Percentiles rank a stretch among this genome's conserved stretches.
Evolutionary conservation across 1,140 invertebrate genomes (phyloP).

Genomic region (Andrena cerasifolii): DNA sequence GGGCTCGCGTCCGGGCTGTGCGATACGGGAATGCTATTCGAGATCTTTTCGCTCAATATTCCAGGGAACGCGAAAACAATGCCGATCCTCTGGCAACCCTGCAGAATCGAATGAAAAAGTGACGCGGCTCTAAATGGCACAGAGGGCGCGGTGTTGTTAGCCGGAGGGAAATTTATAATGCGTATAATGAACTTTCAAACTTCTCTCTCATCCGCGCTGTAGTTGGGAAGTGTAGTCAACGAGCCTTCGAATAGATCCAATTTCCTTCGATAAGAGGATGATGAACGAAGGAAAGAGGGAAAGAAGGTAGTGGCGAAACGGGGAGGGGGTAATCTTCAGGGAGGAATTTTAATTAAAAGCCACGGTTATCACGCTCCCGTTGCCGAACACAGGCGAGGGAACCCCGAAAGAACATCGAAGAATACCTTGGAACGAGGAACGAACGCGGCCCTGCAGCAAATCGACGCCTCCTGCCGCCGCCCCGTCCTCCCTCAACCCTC

Average conservation of each 20-base stretch:
- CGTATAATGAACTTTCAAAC: too few relatives aligned
- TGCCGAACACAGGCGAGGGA: slow-evolving; percentile 43
- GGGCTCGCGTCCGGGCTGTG: too few relatives aligned
- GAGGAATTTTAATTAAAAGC: slow-evolving; percentile 52
- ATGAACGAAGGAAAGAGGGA: neutral
- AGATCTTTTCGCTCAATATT: too few relatives aligned
- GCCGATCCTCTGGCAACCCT: too few relatives aligned
- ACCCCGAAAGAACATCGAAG: slow-evolving; percentile 49
- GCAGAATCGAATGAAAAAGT: too few relatives aligned
- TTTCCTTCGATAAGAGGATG: slow-evolving; percentile 18
- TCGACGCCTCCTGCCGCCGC: neutral
- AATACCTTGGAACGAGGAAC: slow-evolving; percentile 55
- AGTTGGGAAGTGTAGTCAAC: neutral
- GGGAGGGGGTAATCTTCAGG: slow-evolving; percentile 15
- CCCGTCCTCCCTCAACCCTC: neutral
- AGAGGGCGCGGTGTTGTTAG: too few relatives aligned
- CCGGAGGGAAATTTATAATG: too few relatives aligned
- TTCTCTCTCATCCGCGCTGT: too few relatives aligned
- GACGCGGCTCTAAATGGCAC: too few relatives aligned
- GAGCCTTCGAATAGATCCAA: slow-evolving; percentile 4
- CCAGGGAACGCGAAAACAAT: too few relatives aligned
- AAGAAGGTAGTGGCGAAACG: neutral
- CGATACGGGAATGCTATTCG: too few relatives aligned
- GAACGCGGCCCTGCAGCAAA: slow-evolving; percentile 20
- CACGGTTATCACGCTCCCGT: slow-evolving; percentile 49